Base-by-base conservation (phyloP, 2,888 invertebrate genomes). In the Idaea aversata region DNA sequence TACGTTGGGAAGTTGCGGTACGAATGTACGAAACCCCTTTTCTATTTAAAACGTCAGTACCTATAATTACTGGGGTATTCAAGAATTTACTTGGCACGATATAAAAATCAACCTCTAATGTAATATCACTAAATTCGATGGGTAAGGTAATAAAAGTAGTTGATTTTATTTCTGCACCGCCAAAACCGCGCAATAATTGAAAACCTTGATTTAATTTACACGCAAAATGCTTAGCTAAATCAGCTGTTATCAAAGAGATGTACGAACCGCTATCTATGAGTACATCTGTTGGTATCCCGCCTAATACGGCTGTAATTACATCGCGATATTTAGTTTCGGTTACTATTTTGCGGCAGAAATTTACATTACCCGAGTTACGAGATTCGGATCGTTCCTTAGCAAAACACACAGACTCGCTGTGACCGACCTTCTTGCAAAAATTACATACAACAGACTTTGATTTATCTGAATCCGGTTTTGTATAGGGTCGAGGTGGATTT, bases 351-450 rank as follows among this genome's bases (percentile, higher is more conserved):
- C 5, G 63, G 35, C 73, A 73, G 57, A 73, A 67, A 59, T 74
- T 75, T 2, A 75, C 73, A 16, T 68, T 63, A 5, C 3, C 10
- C 15, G 62, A 62, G 15, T 34, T 58, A 3, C 62, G 61, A 5
- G 65, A 57, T 10, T 64, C 61, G 0, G 65, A 64, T 3, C 63
- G 59, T n/a, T 61, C 63, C 63, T 74, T 75, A 0, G 65, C 61
- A 65, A 73, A 77, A 67, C 78, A 76, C 0, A 13, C 15, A 6
- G 68, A 68, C 3, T 70, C 66, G 0, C 25, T 25, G 57, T 77
- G 78, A 0, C 76, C 76, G 0, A 0, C 15, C 15, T 70, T 73
- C 36, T 76, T 76, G 58, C 76, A 77, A 64, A 70, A 77, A 13
- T 70, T 57, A 57, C 70, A 69, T 2, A 47, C 34, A 15, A 61